Conservation (phyloP, 2,797 vertebrate genomes). For the Bradypodion pumilum region DNA sequence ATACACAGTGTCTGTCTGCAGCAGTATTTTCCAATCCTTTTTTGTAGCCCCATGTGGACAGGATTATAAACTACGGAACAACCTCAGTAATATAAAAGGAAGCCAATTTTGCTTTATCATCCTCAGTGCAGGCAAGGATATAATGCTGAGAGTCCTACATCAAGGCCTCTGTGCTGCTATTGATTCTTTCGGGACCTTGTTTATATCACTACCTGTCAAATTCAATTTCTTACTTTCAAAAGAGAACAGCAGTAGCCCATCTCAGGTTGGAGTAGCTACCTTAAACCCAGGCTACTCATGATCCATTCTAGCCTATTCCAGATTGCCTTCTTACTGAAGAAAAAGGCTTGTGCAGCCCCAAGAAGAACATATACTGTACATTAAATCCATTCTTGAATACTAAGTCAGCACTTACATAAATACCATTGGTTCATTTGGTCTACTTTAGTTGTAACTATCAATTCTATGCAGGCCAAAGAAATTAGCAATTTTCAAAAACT, state of each 20-base stretch:
- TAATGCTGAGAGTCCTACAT: neutral
- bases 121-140: neutral
- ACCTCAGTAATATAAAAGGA: neutral
- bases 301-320: too few species aligned
- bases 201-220: neutral
- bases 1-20: neutral
- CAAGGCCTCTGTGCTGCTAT: neutral
- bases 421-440: too few species aligned
- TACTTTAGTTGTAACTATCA: too few species aligned
- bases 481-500: too few species aligned
- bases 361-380: too few species aligned
- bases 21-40: accelerated
- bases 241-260: neutral
- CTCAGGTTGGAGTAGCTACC: too few species aligned
- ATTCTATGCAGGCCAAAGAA: too few species aligned
- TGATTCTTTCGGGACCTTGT: neutral
- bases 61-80: neutral
- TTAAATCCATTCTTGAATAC: too few species aligned
- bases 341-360: too few species aligned
- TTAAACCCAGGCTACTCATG: too few species aligned
- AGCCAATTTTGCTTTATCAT: neutral
- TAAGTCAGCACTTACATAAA: too few species aligned
- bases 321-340: too few species aligned
- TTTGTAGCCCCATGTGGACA: neutral
- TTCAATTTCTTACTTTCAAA: neutral